Percentiles rank a stretch among this genome's conserved stretches.
Evolutionary conservation across 2,113 vertebrate species (phyloP).

Genomic region (Haemorhous mexicanus): DNA sequence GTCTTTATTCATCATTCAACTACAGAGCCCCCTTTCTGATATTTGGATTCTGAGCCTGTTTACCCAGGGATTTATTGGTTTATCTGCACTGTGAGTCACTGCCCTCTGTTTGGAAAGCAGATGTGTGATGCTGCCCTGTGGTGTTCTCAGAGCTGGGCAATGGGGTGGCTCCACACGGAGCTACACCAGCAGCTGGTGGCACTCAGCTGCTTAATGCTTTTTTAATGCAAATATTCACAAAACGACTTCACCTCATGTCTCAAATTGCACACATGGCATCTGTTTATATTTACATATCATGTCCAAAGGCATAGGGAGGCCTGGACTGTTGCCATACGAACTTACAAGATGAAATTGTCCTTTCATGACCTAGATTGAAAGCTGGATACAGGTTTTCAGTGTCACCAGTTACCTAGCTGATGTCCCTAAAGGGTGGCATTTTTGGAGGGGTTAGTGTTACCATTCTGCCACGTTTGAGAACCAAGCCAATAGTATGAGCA

Average conservation of each 20-base stretch:
- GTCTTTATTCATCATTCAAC: neutral
- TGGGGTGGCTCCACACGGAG: neutral
- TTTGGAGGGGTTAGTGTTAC: neutral
- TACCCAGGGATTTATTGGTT: neutral
- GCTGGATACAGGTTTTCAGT: neutral
- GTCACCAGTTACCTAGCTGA: neutral
- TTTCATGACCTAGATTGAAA: neutral
- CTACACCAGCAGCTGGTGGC: neutral
- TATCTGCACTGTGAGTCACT: neutral
- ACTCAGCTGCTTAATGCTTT: neutral
- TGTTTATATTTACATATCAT: neutral
- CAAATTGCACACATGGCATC: neutral
- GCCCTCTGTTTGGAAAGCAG: neutral
- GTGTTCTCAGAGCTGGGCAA: rapidly evolving
- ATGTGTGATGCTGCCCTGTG: rapidly evolving
- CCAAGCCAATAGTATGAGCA: neutral
- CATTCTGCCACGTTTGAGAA: neutral
- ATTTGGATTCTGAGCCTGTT: neutral
- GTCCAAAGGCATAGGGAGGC: neutral
- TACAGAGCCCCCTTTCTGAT: neutral
- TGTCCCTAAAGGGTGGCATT: neutral
- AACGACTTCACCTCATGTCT: neutral
- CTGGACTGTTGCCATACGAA: neutral
- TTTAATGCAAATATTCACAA: neutral
- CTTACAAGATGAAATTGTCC: neutral